A percentile compares a stretch with the other conserved stretches of the same genome.
phyloP scores from a whole-genome alignment of 2,113 vertebrate species.

The Strix uralensis region DNA sequence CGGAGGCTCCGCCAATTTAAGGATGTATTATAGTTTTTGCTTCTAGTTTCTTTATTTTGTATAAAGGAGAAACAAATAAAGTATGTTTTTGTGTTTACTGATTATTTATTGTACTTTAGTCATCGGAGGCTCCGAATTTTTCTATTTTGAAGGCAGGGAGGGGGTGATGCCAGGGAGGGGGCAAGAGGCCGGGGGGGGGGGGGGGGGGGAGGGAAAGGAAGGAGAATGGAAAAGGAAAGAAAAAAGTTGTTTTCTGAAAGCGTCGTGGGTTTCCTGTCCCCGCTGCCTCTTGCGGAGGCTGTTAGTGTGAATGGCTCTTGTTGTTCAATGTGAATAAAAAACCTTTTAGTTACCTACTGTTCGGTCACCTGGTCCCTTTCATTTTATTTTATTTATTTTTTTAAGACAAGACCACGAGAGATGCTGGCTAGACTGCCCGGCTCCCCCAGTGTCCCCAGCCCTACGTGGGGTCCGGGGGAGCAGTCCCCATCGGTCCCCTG shows the following conservation, averaged over 20 bases:
- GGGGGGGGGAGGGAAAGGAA: neutral
- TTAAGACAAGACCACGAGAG: neutral
- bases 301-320: constrained; percentile 67
- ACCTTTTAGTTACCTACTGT: constrained; percentile 71
- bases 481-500: rapidly evolving
- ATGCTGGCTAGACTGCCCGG: neutral
- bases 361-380: constrained; percentile 46
- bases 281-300: constrained; percentile 51
- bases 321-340: constrained; percentile 84
- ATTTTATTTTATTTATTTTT: neutral
- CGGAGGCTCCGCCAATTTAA: constrained; percentile 59
- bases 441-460: neutral
- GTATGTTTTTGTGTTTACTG: constrained; percentile 85
- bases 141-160: constrained; percentile 52
- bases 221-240: neutral
- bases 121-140: constrained; percentile 64
- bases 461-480: rapidly evolving
- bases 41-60: constrained; percentile 88
- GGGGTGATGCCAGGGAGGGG: neutral
- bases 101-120: constrained; percentile 83
- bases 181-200: neutral
- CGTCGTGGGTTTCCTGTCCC: constrained; percentile 47
- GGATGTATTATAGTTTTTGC: constrained; percentile 83
- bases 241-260: constrained; percentile 56
- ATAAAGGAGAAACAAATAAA: constrained; percentile 86